These are phyloP conservation scores for Trissolcus basalis DNA, from an alignment of 1,140 invertebrate species.

Conservation along the genomic window DNA sequence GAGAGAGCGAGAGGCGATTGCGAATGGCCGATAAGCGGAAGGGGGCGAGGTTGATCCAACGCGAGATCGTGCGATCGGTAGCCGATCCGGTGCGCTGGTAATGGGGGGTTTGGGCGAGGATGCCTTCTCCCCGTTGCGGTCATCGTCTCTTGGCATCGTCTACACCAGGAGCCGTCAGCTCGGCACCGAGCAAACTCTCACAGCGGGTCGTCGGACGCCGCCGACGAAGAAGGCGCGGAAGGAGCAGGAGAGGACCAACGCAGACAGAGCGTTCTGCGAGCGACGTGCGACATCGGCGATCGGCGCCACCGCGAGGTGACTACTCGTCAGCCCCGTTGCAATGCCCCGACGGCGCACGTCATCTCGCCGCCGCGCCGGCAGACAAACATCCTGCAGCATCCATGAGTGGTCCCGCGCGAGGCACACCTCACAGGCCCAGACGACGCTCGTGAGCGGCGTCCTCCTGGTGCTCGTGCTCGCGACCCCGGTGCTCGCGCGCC, in stretches of 20 bases:
- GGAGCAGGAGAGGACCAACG: constrained; percentile 22
- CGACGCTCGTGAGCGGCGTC: constrained; percentile 26
- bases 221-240: constrained; percentile 21
- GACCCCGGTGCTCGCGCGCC: constrained; percentile 58
- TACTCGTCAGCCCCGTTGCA: constrained; percentile 68
- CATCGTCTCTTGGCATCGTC: constrained; percentile 65
- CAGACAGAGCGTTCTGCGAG: constrained; percentile 8
- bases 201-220: constrained; percentile 23
- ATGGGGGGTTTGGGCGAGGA: constrained; percentile 75
- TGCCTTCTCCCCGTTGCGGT: constrained; percentile 73
- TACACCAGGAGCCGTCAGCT: constrained; percentile 55
- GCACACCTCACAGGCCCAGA: not conserved
- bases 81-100: constrained; percentile 68
- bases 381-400: constrained; percentile 10
- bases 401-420: constrained; percentile 8
- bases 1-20: constrained; percentile 22
- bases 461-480: constrained; percentile 59
- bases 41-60: constrained; percentile 55
- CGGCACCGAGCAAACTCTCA: constrained; percentile 7
- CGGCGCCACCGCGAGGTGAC: constrained; percentile 68
- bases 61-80: constrained; percentile 63
- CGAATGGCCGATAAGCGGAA: constrained; percentile 61
- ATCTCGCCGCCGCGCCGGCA: constrained; percentile 10
- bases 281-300: constrained; percentile 29
- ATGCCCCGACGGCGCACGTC: constrained; percentile 65